Evolutionary conservation across 2,888 invertebrate genomes (phyloP), one percentile per base, ranked within the genome.

Genomic region (Drosophila aldrichi): DNA sequence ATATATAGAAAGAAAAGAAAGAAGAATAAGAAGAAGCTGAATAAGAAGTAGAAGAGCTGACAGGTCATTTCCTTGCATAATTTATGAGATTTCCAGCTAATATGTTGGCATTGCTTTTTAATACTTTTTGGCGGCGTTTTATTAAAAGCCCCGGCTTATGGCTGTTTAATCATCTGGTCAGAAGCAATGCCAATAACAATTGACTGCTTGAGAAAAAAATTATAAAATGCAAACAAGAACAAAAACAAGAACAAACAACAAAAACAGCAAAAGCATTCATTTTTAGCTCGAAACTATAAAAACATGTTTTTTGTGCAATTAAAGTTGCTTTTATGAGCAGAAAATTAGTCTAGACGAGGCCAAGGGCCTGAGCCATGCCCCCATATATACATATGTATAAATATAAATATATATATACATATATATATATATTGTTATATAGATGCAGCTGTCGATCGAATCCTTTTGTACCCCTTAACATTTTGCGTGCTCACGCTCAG

Each of bases 1-100:
- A 29, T 8, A 29, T 29, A 29, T 1, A 36, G 10, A 20, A 8
- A 25, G 34, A 54, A 38, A 25, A 54, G n/a, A 22, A 54, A 25
- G n/a, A 25, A 51, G 25, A 14, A 34, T 5, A 14, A 14, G 18
- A 34, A 34, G 1, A 34, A 9, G 18, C 14, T 14, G 32, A 3
- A 25, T 14, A 40, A 38, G 38, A 54, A n/a, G 38, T 25, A 25
- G 12, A 25, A 52, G 38, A n/a, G 34, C 57, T 88, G 91, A 82
- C 90, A 90, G 88, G 90, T 82, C 82, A 90, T 91, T 91, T 81
- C 79, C 69, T 34, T 58, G 70, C 22, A 80, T 84, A 88, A 91
- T 91, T 88, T 91, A 91, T 72, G 90, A 79, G 73, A 89, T 90
- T 91, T 91, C 90, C 77, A 77, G 84, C 85, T 87, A 90, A 90